A percentile compares a stretch with the other conserved stretches of the same genome.
phyloP scores from a whole-genome alignment of 2,113 vertebrate species.

The Centropus unirufus region DNA sequence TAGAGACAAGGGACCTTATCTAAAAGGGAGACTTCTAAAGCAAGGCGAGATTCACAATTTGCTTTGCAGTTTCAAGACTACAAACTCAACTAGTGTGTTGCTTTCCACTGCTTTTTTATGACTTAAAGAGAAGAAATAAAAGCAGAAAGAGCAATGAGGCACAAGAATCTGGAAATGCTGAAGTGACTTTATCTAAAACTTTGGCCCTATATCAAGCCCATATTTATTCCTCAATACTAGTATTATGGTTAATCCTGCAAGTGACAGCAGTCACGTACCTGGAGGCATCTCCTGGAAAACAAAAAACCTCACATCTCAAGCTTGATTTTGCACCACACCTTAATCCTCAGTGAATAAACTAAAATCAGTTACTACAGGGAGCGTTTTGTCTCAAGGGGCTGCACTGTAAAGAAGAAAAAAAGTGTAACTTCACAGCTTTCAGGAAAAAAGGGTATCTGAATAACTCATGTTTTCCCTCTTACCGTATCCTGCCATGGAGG shows the following conservation, averaged over 20 bases:
- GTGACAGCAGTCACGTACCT: neutral
- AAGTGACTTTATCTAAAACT: neutral
- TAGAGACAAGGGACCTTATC: neutral
- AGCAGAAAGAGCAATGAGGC: neutral
- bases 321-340: neutral
- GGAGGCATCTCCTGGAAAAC: neutral
- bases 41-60: neutral
- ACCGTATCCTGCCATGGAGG: conserved; percentile 96
- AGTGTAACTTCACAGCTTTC: neutral
- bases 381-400: neutral
- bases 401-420: neutral
- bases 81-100: neutral
- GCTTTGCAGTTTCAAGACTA: neutral
- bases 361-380: neutral
- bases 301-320: neutral
- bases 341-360: neutral
- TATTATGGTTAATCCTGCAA: neutral
- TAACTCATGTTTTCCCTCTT: conserved; percentile 43
- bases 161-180: neutral
- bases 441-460: neutral
- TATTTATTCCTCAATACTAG: neutral
- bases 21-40: neutral
- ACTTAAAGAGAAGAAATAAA: neutral
- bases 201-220: neutral
- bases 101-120: neutral